Evolutionary conservation across 2,113 vertebrate species (phyloP).

Genomic region (Psilopsiagon aymara): DNA sequence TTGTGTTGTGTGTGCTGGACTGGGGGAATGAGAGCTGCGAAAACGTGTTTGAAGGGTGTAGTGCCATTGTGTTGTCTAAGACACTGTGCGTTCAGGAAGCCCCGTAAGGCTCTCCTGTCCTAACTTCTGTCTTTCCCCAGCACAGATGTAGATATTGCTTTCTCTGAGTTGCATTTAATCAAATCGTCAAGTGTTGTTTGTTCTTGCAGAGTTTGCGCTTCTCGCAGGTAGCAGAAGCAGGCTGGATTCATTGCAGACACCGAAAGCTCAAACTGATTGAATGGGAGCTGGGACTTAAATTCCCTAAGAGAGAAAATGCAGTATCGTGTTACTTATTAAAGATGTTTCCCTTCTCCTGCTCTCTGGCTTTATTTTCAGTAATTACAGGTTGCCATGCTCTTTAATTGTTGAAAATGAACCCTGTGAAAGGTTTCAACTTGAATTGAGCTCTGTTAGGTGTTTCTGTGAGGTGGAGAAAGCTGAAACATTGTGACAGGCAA

Average conservation of each 20-base stretch:
- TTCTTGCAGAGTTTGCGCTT: not conserved
- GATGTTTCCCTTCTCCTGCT: slow-evolving; percentile 4
- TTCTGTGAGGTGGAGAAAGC: not conserved
- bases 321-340: not conserved
- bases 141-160: not conserved
- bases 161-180: not conserved
- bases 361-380: slow-evolving; percentile 42
- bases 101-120: not conserved
- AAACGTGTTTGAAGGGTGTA: not conserved
- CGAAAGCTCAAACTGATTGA: not conserved
- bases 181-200: not conserved
- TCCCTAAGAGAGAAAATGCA: not conserved
- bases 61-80: not conserved
- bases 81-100: fast-evolving
- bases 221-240: not conserved
- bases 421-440: slow-evolving; percentile 18
- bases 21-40: not conserved
- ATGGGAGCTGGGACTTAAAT: not conserved
- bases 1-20: not conserved
- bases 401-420: slow-evolving; percentile 44
- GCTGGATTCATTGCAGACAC: not conserved
- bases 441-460: slow-evolving; percentile 3
- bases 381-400: slow-evolving; percentile 49
- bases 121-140: not conserved
- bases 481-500: not conserved